Conservation (phyloP, 2,797 vertebrate species). For the Cyclopterus lumpus region DNA sequence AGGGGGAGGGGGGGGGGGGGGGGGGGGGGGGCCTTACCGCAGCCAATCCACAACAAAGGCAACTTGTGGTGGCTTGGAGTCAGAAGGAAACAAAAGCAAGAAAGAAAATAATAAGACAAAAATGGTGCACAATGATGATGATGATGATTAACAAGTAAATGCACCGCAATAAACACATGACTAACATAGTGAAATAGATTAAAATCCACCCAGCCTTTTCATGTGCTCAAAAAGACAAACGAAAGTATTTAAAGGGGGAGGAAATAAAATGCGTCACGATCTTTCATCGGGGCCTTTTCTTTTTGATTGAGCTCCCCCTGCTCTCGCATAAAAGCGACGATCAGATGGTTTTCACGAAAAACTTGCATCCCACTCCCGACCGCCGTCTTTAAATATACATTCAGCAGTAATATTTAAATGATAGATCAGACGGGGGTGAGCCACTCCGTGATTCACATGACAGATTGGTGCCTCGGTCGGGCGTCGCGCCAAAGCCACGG, state of each 20-base stretch:
- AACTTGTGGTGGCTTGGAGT: constrained; percentile 73
- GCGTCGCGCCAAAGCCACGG: constrained; percentile 22
- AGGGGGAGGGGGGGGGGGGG: too few relatives aligned
- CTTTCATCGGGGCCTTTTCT: constrained; percentile 43
- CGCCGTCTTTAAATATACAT: constrained; percentile 43
- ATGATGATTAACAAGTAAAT: constrained; percentile 68
- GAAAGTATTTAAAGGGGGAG: constrained; percentile 41
- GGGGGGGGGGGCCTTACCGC: constrained; percentile 79
- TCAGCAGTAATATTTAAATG: constrained; percentile 50
- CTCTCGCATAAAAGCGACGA: constrained; percentile 46
- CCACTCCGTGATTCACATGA: constrained; percentile 44
- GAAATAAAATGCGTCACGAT: constrained; percentile 33
- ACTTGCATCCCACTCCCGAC: constrained; percentile 36
- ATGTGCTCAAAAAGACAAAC: constrained; percentile 27
- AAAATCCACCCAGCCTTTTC: constrained; percentile 56
- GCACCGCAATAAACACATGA: constrained; percentile 58
- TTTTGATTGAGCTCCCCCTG: constrained; percentile 42
- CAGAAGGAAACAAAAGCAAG: constrained; percentile 68
- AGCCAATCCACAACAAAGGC: constrained; percentile 77
- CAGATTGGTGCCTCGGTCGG: constrained; percentile 28
- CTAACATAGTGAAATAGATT: constrained; percentile 67
- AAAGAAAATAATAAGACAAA: constrained; percentile 56
- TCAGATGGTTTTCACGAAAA: constrained; percentile 48
- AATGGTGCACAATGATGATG: constrained; percentile 61
- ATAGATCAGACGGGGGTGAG: constrained; percentile 49